A percentile compares a stretch with the other conserved stretches of the same genome.
Evolutionary conservation across 2,113 vertebrate genomes (phyloP).

Genomic region (Prietella phreatophila): DNA sequence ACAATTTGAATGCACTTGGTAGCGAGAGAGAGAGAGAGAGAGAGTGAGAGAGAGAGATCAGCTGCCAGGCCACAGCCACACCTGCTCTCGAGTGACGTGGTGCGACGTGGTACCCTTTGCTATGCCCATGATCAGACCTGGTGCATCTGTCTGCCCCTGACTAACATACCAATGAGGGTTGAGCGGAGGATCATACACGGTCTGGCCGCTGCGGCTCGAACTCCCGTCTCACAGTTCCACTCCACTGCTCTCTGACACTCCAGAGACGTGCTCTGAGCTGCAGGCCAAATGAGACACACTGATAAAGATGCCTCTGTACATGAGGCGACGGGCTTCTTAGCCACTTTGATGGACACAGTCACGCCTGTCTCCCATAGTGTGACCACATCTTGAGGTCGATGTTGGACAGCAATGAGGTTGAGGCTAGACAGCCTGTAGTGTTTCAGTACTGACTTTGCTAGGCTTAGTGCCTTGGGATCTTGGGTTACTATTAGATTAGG

Average conservation of each 20-base stretch:
- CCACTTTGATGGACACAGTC: slow-evolving; percentile 48
- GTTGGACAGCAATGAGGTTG: slow-evolving; percentile 30
- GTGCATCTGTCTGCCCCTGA: slow-evolving; percentile 16
- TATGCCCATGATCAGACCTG: slow-evolving; percentile 33
- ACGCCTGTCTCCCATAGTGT: slow-evolving; percentile 36
- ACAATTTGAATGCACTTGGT: slow-evolving; percentile 56
- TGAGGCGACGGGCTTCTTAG: slow-evolving; percentile 35
- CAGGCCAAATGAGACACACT: slow-evolving; percentile 47
- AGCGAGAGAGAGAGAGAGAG: slow-evolving; percentile 49
- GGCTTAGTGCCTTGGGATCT: slow-evolving; percentile 4
- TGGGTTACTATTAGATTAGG: slow-evolving; percentile 6
- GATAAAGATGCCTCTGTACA: slow-evolving; percentile 46
- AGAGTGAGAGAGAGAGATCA: slow-evolving; percentile 50
- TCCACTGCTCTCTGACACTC: slow-evolving; percentile 41
- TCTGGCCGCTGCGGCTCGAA: slow-evolving; percentile 28
- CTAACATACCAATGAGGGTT: slow-evolving; percentile 46
- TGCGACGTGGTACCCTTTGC: slow-evolving; percentile 19
- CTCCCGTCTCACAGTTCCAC: slow-evolving; percentile 19
- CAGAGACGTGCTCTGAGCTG: slow-evolving; percentile 35
- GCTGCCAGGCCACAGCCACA: slow-evolving; percentile 33
- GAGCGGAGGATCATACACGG: slow-evolving; percentile 16
- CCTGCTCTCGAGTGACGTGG: slow-evolving; percentile 44
- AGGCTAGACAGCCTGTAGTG: slow-evolving; percentile 15
- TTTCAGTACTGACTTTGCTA: background rate
- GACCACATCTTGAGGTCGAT: slow-evolving; percentile 27